phyloP scores from a whole-genome alignment of 2,888 invertebrate species.

The Aporophyla nigra region DNA sequence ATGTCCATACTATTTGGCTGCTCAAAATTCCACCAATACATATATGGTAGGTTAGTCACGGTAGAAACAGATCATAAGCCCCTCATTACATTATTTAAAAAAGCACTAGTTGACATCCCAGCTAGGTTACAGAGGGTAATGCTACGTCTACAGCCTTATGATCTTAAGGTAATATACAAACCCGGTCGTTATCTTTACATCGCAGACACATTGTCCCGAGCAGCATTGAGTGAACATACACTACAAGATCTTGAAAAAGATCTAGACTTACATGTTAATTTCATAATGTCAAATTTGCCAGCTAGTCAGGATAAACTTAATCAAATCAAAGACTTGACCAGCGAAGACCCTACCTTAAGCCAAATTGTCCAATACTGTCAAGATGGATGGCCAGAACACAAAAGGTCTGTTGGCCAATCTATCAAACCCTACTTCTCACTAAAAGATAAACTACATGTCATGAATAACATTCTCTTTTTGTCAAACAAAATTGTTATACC shows the following conservation, averaged over 20 bases:
- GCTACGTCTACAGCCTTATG: neutral
- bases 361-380: neutral
- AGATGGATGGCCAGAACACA: neutral
- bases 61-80: neutral
- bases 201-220: neutral
- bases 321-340: neutral
- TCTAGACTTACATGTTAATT: neutral
- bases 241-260: neutral
- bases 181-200: neutral
- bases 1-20: neutral
- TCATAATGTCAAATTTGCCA: neutral
- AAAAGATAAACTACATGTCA: neutral
- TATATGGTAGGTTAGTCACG: neutral
- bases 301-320: neutral
- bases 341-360: neutral
- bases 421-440: neutral
- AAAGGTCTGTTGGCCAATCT: neutral
- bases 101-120: neutral
- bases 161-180: neutral
- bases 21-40: neutral
- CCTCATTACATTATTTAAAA: neutral
- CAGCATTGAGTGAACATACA: neutral
- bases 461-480: neutral
- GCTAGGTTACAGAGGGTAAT: neutral
- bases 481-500: neutral